phyloP scores from a whole-genome alignment of 1,140 invertebrate genomes.

The Amphibalanus amphitrite region DNA sequence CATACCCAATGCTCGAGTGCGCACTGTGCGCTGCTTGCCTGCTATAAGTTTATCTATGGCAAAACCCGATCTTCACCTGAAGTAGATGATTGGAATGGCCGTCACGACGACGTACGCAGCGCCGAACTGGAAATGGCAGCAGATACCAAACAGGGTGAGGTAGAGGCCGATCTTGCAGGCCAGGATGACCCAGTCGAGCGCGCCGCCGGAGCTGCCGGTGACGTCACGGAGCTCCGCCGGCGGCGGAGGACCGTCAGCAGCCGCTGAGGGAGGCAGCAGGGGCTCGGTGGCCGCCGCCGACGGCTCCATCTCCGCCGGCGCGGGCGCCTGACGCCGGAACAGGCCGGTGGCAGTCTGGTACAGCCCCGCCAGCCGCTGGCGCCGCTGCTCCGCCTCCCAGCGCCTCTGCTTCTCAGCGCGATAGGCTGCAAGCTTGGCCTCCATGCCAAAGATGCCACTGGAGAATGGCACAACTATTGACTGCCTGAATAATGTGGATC shows the following conservation, averaged over 20 bases:
- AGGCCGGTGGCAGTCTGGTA: not conserved
- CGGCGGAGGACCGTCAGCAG: no score
- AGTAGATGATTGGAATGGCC: conserved; percentile 56
- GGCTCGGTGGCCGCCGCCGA: no score
- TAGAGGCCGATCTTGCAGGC: conserved; percentile 35
- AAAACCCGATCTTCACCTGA: conserved; percentile 59
- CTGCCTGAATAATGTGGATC: no score
- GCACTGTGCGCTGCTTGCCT: no score
- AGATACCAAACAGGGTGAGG: conserved; percentile 43
- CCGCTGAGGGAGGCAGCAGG: no score
- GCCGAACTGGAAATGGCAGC: conserved; percentile 69
- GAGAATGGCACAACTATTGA: no score
- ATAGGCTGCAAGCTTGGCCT: not conserved
- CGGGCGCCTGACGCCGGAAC: not conserved
- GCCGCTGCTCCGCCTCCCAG: not conserved
- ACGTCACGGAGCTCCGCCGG: not conserved
- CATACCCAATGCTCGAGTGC: no score
- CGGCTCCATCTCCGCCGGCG: no score
- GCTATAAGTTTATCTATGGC: no score
- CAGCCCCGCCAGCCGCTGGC: not conserved
- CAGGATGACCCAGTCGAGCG: conserved; percentile 12
- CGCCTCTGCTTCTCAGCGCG: not conserved
- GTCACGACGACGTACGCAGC: conserved; percentile 72
- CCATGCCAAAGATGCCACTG: not conserved
- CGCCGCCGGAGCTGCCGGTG: no score